Percentiles rank a stretch among this genome's conserved stretches.
Conservation (phyloP, 2,888 invertebrate genomes). For the Gari tellinella region DNA sequence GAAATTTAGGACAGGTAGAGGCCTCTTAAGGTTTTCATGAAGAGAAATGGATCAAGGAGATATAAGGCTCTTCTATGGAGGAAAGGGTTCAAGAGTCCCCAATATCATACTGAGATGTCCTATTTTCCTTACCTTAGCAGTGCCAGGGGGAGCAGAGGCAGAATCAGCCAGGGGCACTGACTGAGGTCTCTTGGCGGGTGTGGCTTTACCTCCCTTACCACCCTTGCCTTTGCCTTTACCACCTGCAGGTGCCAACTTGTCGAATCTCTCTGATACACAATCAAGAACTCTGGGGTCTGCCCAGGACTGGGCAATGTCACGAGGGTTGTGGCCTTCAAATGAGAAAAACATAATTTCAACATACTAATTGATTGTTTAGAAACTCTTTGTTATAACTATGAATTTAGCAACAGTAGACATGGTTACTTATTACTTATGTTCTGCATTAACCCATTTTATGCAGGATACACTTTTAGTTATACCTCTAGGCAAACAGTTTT, state of each 20-base stretch:
- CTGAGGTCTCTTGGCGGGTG: slow-evolving; percentile 64
- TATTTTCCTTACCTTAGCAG: slow-evolving; percentile 40
- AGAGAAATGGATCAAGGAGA: too few species aligned
- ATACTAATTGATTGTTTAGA: background rate
- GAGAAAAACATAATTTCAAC: background rate
- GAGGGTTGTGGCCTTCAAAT: slow-evolving; percentile 78
- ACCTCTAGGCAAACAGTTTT: too few species aligned
- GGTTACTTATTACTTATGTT: too few species aligned
- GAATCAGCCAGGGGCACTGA: slow-evolving; percentile 69
- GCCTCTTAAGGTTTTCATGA: too few species aligned
- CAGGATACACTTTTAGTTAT: too few species aligned
- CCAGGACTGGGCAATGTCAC: slow-evolving; percentile 82
- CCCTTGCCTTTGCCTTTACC: slow-evolving; percentile 75
- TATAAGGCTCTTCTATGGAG: too few species aligned
- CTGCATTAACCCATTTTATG: too few species aligned
- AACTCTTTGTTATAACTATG: background rate
- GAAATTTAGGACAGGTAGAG: too few species aligned
- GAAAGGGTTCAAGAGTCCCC: too few species aligned
- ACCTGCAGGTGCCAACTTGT: slow-evolving; percentile 77
- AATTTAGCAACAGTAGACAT: too few species aligned
- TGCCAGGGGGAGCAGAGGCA: slow-evolving; percentile 43
- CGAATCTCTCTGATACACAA: slow-evolving; percentile 81
- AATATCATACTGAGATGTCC: too few species aligned
- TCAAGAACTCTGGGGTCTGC: slow-evolving; percentile 82
- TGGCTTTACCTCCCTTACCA: slow-evolving; percentile 65